Percentiles rank a stretch among this genome's conserved stretches.
Evolutionary conservation across 1,140 invertebrate species (phyloP).

Genomic region (Hestina assimilis): DNA sequence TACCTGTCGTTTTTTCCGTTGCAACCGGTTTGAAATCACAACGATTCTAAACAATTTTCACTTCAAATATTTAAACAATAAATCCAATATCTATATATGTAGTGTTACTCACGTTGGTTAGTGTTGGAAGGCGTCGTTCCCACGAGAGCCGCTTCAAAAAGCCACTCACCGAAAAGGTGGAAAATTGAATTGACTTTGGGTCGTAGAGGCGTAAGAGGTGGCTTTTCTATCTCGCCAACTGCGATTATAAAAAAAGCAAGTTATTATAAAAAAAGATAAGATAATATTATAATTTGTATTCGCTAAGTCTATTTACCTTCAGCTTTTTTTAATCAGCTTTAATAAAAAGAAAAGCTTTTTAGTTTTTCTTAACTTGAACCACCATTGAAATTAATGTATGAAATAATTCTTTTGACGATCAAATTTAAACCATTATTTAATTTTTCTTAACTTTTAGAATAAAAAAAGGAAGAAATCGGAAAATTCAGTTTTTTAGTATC

Average conservation of each 20-base stretch:
- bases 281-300: too few species aligned
- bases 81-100: too few species aligned
- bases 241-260: slow-evolving; percentile 10
- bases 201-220: slow-evolving; percentile 84
- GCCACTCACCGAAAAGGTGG: slow-evolving; percentile 97
- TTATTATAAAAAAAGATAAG: neutral
- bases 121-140: slow-evolving; percentile 75
- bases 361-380: too few species aligned
- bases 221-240: slow-evolving; percentile 76
- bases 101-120: slow-evolving; percentile 52
- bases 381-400: too few species aligned
- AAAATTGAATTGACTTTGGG: slow-evolving; percentile 95
- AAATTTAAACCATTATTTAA: too few species aligned
- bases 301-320: neutral
- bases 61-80: neutral
- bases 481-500: slow-evolving; percentile 12
- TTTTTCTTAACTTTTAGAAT: too few species aligned
- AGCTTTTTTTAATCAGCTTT: neutral
- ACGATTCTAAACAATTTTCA: too few species aligned
- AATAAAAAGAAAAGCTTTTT: too few species aligned
- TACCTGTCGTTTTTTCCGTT: too few species aligned
- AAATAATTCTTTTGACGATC: too few species aligned
- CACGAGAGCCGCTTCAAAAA: slow-evolving; percentile 96
- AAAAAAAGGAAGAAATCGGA: too few species aligned
- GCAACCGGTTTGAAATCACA: too few species aligned